Percentiles rank a stretch among this genome's conserved stretches.
Evolutionary conservation across 2,888 invertebrate species (phyloP).

Genomic region (Oligia strigilis): DNA sequence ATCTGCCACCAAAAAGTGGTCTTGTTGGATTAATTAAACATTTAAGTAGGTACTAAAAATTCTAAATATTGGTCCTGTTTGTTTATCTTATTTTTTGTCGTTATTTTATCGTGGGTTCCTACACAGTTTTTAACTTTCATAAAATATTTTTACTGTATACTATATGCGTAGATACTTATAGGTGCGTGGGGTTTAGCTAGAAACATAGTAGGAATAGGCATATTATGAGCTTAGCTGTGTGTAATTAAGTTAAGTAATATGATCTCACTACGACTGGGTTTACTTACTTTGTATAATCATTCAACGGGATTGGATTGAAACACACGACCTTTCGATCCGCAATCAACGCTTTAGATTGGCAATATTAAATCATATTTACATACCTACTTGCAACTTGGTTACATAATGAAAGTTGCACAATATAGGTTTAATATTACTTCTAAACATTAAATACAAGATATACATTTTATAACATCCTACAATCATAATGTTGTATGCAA

Average conservation of each 20-base stretch:
- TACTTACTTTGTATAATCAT: conserved; percentile 10
- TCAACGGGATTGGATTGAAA: conserved; percentile 38
- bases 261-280: conserved; percentile 39
- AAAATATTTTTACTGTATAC: not conserved
- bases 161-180: no score
- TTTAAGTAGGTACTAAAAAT: not conserved
- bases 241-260: conserved; percentile 41
- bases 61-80: not conserved
- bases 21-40: not conserved
- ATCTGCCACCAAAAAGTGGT: not conserved
- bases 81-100: not conserved
- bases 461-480: not conserved
- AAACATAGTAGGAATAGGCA: not conserved
- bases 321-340: conserved; percentile 15
- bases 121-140: not conserved
- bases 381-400: conserved; percentile 21
- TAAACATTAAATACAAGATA: not conserved
- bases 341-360: conserved; percentile 39
- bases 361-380: conserved; percentile 56
- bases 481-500: conserved; percentile 5
- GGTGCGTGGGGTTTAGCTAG: not conserved
- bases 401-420: conserved; percentile 46
- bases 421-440: conserved; percentile 18
- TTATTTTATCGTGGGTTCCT: not conserved
- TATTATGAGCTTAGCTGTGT: not conserved